phyloP scores from a whole-genome alignment of 1,140 invertebrate species.

The Drosophila tani region DNA sequence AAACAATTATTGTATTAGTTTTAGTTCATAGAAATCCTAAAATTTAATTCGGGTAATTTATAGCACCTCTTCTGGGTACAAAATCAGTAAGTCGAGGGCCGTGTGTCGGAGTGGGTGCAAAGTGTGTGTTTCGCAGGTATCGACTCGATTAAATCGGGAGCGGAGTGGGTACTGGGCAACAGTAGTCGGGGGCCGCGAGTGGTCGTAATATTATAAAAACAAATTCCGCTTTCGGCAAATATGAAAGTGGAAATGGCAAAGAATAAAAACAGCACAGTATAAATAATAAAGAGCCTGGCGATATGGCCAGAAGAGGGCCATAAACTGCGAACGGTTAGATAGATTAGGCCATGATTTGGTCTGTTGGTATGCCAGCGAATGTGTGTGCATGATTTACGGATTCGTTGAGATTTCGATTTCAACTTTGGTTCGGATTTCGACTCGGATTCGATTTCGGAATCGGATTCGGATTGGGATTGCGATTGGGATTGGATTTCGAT shows the following conservation, averaged over 20 bases:
- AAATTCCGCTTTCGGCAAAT: slow-evolving; percentile 74
- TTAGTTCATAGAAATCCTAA: not conserved
- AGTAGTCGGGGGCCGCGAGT: slow-evolving; percentile 38
- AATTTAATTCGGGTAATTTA: slow-evolving; percentile 39
- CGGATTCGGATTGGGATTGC: slow-evolving; percentile 15
- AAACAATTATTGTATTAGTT: not conserved
- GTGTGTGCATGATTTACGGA: slow-evolving; percentile 70
- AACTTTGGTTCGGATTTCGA: slow-evolving; percentile 22
- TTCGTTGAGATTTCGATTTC: slow-evolving; percentile 69
- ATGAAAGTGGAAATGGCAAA: slow-evolving; percentile 64
- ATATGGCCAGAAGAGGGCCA: slow-evolving; percentile 75
- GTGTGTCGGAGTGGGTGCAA: slow-evolving; percentile 15
- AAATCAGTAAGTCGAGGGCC: slow-evolving; percentile 26
- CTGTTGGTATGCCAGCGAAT: slow-evolving; percentile 41
- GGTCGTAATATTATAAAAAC: slow-evolving; percentile 66
- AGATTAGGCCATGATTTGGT: slow-evolving; percentile 81
- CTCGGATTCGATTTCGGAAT: slow-evolving; percentile 20
- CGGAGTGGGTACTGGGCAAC: slow-evolving; percentile 20
- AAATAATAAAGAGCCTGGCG: slow-evolving; percentile 68
- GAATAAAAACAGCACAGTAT: slow-evolving; percentile 59
- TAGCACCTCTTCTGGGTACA: slow-evolving; percentile 3
- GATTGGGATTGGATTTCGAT: slow-evolving; percentile 27
- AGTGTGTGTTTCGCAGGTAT: slow-evolving; percentile 26
- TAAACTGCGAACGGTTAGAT: slow-evolving; percentile 66
- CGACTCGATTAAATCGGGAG: slow-evolving; percentile 47